These are phyloP conservation scores for Electrophaes corylata DNA, from an alignment of 2,888 invertebrate species.

Conservation along the genomic window DNA sequence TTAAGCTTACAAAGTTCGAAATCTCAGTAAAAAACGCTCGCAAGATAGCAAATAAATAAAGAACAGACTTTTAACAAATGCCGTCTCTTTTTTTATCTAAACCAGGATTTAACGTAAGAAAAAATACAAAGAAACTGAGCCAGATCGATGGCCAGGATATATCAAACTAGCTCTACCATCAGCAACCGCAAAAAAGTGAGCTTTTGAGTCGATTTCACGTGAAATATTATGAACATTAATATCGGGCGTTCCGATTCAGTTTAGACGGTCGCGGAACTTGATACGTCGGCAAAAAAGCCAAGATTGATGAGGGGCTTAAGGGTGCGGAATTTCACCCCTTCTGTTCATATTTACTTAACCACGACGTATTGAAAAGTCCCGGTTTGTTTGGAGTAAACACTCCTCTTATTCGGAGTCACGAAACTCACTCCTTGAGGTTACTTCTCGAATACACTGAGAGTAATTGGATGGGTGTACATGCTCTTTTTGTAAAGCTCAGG, in stretches of 20 bases:
- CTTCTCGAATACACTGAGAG: slow-evolving; percentile 30
- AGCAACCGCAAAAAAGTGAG: slow-evolving; percentile 16
- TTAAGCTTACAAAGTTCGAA: slow-evolving; percentile 16
- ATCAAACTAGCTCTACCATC: slow-evolving; percentile 21
- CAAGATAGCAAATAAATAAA: slow-evolving; percentile 8
- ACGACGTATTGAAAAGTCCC: slow-evolving; percentile 26
- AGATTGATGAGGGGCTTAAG: slow-evolving; percentile 44
- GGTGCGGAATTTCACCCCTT: slow-evolving; percentile 30
- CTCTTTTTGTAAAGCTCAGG: slow-evolving; percentile 19
- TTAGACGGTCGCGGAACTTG: slow-evolving; percentile 46
- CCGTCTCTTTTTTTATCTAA: not conserved
- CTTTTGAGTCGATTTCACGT: slow-evolving; percentile 41
- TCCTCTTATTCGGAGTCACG: slow-evolving; percentile 42
- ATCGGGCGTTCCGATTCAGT: slow-evolving; percentile 47
- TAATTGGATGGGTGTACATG: slow-evolving; percentile 29
- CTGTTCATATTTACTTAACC: slow-evolving; percentile 33
- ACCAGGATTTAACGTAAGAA: not conserved
- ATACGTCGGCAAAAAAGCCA: slow-evolving; percentile 56
- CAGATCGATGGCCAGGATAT: slow-evolving; percentile 13
- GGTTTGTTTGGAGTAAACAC: slow-evolving; percentile 33
- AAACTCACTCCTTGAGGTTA: slow-evolving; percentile 42
- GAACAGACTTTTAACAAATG: slow-evolving; percentile 7
- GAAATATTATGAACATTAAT: slow-evolving; percentile 48
- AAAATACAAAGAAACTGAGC: slow-evolving; percentile 3
- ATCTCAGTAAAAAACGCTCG: slow-evolving; percentile 12